Base-by-base conservation (phyloP, 92 coral and sea anemone species). In the Blastomussa wellsi region DNA sequence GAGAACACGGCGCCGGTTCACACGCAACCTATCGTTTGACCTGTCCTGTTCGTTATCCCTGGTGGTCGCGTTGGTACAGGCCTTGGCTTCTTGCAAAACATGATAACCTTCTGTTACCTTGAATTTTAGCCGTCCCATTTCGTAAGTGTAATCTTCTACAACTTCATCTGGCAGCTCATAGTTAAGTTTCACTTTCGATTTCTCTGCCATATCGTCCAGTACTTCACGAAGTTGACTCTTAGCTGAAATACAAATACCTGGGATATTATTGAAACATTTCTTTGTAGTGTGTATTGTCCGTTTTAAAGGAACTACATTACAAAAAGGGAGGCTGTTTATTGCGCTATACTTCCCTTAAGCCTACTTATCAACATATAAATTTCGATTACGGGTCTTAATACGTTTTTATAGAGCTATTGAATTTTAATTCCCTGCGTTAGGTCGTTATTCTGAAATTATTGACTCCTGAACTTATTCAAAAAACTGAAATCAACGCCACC, bases 181-280 rank as follows among this genome's bases (percentile, higher is more conserved):
- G 37, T 93, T 95, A 1, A 97, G 91, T 72, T 95, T 95, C 33
- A 95, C 98, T 79, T 95, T 88, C 17, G 99, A 95, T n/a, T 90
- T 86, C 24, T 82, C 64, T 9, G 82, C 33, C 77, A 97, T 73
- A 79, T 95, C 98, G 57, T 97, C 96, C 52, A 97, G 55, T 0
- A 93, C 97, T 80, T 97, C 99, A 48, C 99, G 98, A 67, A 97
- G 93, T 74, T 95, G 99, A 84, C 99, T 90, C 86, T 93, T 95
- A 14, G 95, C 99, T 97, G 91, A 32, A 79, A 44, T 31, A 44
- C 65, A 20, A 24, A 35, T 19, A 51, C 48, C 49, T 0, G 24
- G 7, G 3, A 47, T 3, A 10, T 2, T 38, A 16, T 31, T 37
- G 0, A 19, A 4, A 6, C 66, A 4, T 11, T 29, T 33, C 37